Conservation (phyloP, 2,888 invertebrate genomes). For the Xestobium rufovillosum region DNA sequence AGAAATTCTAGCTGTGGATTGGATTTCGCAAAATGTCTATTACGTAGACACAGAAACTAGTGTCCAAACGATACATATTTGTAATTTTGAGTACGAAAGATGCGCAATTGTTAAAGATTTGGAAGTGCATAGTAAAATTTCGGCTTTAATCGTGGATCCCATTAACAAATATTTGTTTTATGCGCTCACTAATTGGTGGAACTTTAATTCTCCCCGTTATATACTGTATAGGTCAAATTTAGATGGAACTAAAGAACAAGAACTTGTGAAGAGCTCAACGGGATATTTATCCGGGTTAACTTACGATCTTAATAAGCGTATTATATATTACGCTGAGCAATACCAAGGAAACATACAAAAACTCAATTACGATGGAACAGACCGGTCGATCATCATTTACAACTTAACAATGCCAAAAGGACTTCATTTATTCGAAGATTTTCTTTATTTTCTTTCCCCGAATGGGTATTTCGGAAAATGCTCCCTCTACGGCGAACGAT, state of each 20-base stretch:
- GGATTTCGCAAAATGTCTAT: conserved; percentile 67
- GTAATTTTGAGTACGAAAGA: conserved; percentile 33
- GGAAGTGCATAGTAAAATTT: conserved; percentile 46
- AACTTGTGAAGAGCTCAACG: conserved; percentile 37
- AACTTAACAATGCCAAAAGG: conserved; percentile 53
- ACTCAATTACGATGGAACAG: conserved; percentile 44
- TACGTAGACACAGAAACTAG: conserved; percentile 44
- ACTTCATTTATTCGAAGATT: conserved; percentile 66
- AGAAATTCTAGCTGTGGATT: conserved; percentile 59
- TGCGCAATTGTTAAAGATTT: conserved; percentile 45
- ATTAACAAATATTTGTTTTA: conserved; percentile 52
- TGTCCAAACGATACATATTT: conserved; percentile 34
- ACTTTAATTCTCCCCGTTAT: conserved; percentile 43
- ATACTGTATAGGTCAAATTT: conserved; percentile 49
- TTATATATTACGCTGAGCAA: conserved; percentile 71
- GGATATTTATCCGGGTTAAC: conserved; percentile 43
- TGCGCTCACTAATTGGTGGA: conserved; percentile 43
- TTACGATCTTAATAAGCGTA: conserved; percentile 49
- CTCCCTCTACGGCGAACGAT: conserved; percentile 46
- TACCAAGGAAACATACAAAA: conserved; percentile 41
- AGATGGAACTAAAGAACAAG: conserved; percentile 45
- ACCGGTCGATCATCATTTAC: conserved; percentile 42
- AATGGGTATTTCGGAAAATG: conserved; percentile 54
- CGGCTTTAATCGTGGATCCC: conserved; percentile 59
- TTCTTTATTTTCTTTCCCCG: conserved; percentile 61